Evolutionary conservation across 2,888 invertebrate species (phyloP), one percentile per base, ranked within the genome.

Genomic region (Apocheima hispidaria): DNA sequence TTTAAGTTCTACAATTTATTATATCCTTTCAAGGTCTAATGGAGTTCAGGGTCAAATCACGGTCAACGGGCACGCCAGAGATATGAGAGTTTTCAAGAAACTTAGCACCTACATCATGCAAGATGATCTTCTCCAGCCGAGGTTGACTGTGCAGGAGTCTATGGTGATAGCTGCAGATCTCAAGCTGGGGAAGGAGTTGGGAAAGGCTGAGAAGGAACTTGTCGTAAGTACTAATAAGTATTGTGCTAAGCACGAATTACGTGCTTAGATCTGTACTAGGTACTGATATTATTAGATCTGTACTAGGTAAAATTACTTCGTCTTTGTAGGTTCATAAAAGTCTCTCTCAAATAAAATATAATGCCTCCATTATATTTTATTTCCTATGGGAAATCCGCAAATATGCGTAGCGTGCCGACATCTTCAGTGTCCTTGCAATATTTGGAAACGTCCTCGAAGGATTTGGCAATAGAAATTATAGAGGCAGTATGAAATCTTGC

Each of bases 61-160:
- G 57, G 94, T 96, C 6, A 96, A 96, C 77, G 95, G 95, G 0
- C 93, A 94, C 63, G 88, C 94, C 0, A 89, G 97, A 2, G 94
- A 96, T 70, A 93, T 96, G 90, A 90, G 94, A 38, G 86, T 94
- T 10, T 97, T 96, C 88, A 94, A 96, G 77, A 96, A 96, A 79
- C 92, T 96, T 65, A 95, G 96, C 30, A 95, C 96, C 51, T 97
- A 97, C 90, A 97, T 97, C 70, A 96, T 96, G 96, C 97, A 97
- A 82, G 95, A 96, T 60, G 96, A 96, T 75, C 80, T 95, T 30
- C 83, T 96, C 16, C 95, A 96, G 75, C 95, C 96, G 0, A 93
- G 95, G 69, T 93, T 97, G 6, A 95, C 95, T 0, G 96, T 97
- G 0, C 88, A 92, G 56, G 97, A 97, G 86, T 93, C 96, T 9